Percentiles rank a stretch among this genome's conserved stretches.
Evolutionary conservation across 1,140 invertebrate species (phyloP).

Genomic region (Camponotus vicinus): DNA sequence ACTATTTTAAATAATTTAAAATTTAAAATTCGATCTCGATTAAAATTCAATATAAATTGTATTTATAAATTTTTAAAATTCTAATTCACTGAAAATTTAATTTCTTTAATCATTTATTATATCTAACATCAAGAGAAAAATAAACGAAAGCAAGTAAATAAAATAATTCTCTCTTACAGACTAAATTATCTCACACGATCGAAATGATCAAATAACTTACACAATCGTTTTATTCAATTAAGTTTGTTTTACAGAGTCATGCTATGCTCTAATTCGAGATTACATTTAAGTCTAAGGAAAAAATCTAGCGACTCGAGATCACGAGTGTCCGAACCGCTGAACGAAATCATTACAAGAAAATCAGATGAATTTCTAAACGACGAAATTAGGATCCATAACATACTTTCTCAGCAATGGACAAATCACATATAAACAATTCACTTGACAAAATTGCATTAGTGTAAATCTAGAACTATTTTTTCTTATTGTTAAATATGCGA

Average conservation of each 20-base stretch:
- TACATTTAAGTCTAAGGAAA: neutral
- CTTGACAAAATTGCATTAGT: constrained; percentile 5
- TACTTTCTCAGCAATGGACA: constrained; percentile 12
- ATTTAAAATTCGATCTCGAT: neutral
- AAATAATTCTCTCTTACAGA: constrained; percentile 21
- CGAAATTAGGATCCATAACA: neutral
- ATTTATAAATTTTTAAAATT: neutral
- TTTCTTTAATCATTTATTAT: constrained; percentile 6
- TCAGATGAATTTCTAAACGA: constrained; percentile 11
- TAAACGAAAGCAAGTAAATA: neutral
- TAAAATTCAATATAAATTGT: neutral
- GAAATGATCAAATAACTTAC: neutral
- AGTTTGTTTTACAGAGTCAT: neutral
- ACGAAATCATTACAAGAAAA: neutral
- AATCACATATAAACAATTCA: neutral
- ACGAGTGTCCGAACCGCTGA: neutral
- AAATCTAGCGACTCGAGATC: constrained; percentile 9
- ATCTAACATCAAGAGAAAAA: constrained; percentile 4
- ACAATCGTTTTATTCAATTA: neutral
- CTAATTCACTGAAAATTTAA: neutral
- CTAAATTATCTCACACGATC: neutral
- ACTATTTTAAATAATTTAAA: neutral
- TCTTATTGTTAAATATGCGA: neutral
- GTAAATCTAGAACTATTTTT: neutral
- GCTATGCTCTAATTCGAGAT: constrained; percentile 8